phyloP scores from a whole-genome alignment of 2,888 invertebrate genomes.

The Biston betularia region DNA sequence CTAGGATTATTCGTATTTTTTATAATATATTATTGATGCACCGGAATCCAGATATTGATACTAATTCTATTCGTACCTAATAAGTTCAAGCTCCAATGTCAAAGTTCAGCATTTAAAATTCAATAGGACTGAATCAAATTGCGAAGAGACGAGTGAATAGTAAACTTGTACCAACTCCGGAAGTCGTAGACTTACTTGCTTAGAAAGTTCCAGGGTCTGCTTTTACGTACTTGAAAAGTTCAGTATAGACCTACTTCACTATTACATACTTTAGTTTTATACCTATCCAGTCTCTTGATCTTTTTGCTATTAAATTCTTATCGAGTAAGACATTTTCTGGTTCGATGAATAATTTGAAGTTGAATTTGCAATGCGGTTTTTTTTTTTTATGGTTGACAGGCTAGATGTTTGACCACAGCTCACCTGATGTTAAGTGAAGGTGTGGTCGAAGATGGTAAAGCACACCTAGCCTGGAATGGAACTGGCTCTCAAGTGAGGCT shows the following conservation, averaged over 20 bases:
- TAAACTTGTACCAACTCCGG: slow-evolving; percentile 15
- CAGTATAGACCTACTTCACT: slow-evolving; percentile 20
- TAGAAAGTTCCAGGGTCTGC: slow-evolving; percentile 25
- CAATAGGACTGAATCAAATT: slow-evolving; percentile 24
- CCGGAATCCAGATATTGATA: too few species aligned
- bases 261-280: slow-evolving; percentile 17
- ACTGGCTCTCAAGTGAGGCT: too few species aligned
- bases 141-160: slow-evolving; percentile 22
- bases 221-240: slow-evolving; percentile 20
- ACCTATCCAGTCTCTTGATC: slow-evolving; percentile 9
- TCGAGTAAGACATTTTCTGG: not conserved
- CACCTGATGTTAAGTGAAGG: too few species aligned
- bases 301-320: slow-evolving; percentile 11
- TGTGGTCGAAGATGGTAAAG: too few species aligned
- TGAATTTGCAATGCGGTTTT: not conserved
- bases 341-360: not conserved
- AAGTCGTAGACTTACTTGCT: slow-evolving; percentile 23
- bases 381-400: too few species aligned
- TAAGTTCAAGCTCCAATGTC: not conserved
- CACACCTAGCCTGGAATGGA: too few species aligned
- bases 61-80: not conserved
- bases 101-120: slow-evolving; percentile 27
- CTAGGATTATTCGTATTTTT: too few species aligned
- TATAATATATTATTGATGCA: too few species aligned
- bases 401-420: too few species aligned